Percentiles rank a stretch among this genome's conserved stretches.
These are phyloP conservation scores for Pseudochirops cupreus DNA, from an alignment of 2,797 vertebrate species.

Conservation along the genomic window DNA sequence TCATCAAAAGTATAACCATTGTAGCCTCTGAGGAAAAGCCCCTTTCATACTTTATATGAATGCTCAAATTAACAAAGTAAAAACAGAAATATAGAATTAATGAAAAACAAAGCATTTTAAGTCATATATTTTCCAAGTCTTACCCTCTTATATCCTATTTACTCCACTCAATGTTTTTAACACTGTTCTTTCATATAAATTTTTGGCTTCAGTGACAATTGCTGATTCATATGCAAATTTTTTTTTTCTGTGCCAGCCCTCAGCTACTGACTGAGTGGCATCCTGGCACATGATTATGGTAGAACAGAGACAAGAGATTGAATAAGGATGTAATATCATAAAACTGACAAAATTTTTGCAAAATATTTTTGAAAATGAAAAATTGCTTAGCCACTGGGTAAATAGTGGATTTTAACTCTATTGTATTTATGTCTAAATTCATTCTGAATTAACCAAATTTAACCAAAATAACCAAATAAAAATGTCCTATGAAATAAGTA, in stretches of 20 bases:
- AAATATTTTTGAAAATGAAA: neutral
- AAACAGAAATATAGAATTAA: slow-evolving; percentile 54
- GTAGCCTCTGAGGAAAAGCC: slow-evolving; percentile 28
- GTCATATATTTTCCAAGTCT: slow-evolving; percentile 37
- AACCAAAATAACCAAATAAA: neutral
- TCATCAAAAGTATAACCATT: slow-evolving; percentile 18
- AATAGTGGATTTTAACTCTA: neutral
- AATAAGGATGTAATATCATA: neutral
- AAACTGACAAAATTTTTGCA: neutral
- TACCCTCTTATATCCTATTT: neutral
- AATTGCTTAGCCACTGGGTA: neutral
- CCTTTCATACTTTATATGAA: slow-evolving; percentile 55
- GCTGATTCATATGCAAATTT: neutral
- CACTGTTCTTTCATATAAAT: neutral
- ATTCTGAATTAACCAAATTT: neutral
- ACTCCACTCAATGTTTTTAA: neutral
- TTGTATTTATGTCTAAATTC: neutral
- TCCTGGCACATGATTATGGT: neutral
- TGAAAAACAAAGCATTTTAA: slow-evolving; percentile 35
- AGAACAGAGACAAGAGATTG: neutral
- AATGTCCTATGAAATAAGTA: fast-evolving
- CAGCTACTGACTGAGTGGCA: neutral
- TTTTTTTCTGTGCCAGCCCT: neutral
- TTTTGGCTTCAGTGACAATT: slow-evolving; percentile 41
- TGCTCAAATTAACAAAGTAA: slow-evolving; percentile 25